Conservation (phyloP, 2,113 vertebrate species). For the Prochilodus magdalenae region DNA sequence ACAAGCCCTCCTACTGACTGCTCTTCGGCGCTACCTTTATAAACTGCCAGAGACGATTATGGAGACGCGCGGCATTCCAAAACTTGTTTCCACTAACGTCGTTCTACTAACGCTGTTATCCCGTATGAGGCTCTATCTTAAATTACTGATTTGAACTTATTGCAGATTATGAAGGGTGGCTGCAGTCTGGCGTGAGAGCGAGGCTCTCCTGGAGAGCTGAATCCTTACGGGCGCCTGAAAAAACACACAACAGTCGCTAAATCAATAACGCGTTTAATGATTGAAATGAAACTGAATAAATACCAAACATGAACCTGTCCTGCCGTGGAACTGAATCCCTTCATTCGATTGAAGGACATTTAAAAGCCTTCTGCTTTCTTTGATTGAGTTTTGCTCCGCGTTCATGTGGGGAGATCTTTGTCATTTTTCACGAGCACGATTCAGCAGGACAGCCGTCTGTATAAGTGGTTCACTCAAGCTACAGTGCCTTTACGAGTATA, state of each 20-base stretch:
- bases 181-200: neutral
- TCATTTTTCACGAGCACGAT: neutral
- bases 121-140: neutral
- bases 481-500: too few relatives aligned
- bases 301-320: neutral
- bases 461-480: constrained; percentile 30
- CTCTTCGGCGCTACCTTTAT: neutral
- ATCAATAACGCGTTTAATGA: constrained; percentile 28
- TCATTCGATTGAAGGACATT: constrained; percentile 9
- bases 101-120: constrained; percentile 17
- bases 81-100: constrained; percentile 20
- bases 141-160: constrained; percentile 26
- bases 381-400: constrained; percentile 5
- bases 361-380: neutral
- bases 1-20: neutral
- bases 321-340: neutral
- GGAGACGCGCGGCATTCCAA: neutral
- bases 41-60: constrained; percentile 1
- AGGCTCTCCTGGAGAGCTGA: neutral
- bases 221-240: neutral
- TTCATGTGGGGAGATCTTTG: neutral
- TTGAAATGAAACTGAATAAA: neutral
- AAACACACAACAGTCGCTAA: constrained; percentile 19
- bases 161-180: constrained; percentile 15
- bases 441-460: neutral